These are phyloP conservation scores for Epizoanthus ramosus DNA, from an alignment of 92 coral and sea anemone species.

Conservation along the genomic window DNA sequence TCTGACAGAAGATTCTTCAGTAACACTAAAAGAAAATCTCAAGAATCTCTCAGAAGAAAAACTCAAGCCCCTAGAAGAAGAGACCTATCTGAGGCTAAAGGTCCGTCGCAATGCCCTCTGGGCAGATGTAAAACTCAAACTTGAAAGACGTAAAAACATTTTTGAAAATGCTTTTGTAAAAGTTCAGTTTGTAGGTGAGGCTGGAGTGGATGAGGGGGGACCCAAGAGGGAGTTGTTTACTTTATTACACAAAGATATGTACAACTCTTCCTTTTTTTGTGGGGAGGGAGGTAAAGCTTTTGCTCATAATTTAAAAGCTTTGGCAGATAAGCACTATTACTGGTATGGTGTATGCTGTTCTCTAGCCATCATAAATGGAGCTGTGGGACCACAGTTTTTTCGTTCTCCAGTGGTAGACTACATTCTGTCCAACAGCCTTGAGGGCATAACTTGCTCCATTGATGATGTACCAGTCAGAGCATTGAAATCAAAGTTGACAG, in stretches of 20 bases:
- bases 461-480: conserved; percentile 52
- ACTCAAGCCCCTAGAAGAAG: not conserved
- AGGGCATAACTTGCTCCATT: conserved; percentile 43
- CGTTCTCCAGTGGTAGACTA: conserved; percentile 62
- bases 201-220: conserved; percentile 53
- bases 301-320: conserved; percentile 62
- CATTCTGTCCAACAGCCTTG: conserved; percentile 50
- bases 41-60: not conserved
- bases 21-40: not conserved
- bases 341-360: conserved; percentile 63
- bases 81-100: conserved; percentile 4
- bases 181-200: conserved; percentile 64
- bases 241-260: conserved; percentile 39
- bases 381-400: conserved; percentile 72
- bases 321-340: conserved; percentile 56
- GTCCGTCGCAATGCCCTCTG: conserved; percentile 11
- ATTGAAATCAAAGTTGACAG: conserved; percentile 15
- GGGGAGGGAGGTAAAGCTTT: conserved; percentile 49
- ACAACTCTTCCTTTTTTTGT: conserved; percentile 8
- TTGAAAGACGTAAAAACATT: not conserved
- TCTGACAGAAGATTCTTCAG: not conserved
- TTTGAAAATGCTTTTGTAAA: conserved; percentile 43
- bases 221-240: conserved; percentile 55
- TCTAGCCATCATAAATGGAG: conserved; percentile 65
- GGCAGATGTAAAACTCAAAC: not conserved